These are phyloP conservation scores for Alethe castanea DNA, from an alignment of 2,113 vertebrate species.

Conservation along the genomic window DNA sequence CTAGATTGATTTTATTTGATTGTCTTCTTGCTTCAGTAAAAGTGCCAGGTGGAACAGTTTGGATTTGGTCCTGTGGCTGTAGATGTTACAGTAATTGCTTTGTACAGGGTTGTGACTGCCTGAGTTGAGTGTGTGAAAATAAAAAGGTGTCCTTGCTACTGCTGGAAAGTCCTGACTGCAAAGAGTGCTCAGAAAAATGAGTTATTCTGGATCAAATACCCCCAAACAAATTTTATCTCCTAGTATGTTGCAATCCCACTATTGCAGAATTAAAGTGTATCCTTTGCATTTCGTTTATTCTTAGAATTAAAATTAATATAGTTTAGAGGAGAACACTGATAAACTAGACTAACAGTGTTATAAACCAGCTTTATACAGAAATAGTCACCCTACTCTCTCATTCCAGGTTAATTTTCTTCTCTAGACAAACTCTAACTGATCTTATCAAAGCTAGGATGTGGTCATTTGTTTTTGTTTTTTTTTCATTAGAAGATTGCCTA, in stretches of 20 bases:
- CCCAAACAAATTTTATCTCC: not conserved
- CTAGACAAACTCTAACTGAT: not conserved
- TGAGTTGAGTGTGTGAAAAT: not conserved
- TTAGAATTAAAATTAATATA: not conserved
- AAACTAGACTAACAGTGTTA: not conserved
- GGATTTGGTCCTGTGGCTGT: not conserved
- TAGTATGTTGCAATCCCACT: accelerated
- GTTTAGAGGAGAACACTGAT: not conserved
- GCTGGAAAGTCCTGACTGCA: not conserved
- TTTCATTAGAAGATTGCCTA: not conserved
- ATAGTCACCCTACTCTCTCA: not conserved
- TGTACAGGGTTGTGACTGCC: not conserved
- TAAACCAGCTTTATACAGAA: not conserved
- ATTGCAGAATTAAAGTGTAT: not conserved
- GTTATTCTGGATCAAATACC: not conserved
- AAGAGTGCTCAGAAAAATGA: not conserved
- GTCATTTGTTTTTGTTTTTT: not conserved
- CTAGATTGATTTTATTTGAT: not conserved
- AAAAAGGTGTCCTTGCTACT: not conserved
- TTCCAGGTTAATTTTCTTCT: not conserved
- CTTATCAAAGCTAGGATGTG: not conserved
- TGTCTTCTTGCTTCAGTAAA: not conserved
- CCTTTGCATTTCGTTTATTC: not conserved
- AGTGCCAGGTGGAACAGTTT: not conserved
- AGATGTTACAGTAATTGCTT: not conserved